A percentile compares a stretch with the other conserved stretches of the same genome.
phyloP scores from a whole-genome alignment of 1,140 invertebrate species.

The Caenorhabditis elegans region DNA sequence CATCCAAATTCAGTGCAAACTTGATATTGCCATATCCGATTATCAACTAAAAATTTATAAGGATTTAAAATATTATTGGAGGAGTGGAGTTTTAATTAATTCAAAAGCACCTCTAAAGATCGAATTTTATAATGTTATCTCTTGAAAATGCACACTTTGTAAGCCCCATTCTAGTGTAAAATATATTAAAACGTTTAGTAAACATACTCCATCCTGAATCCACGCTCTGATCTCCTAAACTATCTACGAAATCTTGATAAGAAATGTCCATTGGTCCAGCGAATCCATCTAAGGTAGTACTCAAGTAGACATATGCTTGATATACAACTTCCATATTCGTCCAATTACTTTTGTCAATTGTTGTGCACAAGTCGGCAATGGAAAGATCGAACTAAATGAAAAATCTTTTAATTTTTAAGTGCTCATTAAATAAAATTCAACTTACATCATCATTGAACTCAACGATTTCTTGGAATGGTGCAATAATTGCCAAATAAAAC shows the following conservation, averaged over 20 bases:
- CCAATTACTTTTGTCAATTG: neutral
- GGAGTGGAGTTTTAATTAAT: too few relatives aligned
- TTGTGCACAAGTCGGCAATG: neutral
- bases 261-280: neutral
- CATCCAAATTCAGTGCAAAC: constrained; percentile 92
- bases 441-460: neutral
- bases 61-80: too few relatives aligned
- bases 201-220: neutral
- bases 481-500: neutral
- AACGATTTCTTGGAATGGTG: neutral
- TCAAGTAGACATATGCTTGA: neutral
- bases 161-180: too few relatives aligned
- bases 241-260: neutral
- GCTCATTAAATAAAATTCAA: neutral
- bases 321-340: neutral
- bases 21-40: constrained; percentile 83
- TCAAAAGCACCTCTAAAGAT: too few relatives aligned
- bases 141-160: too few relatives aligned
- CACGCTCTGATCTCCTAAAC: neutral
- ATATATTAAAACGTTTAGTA: neutral
- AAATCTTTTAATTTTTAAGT: neutral
- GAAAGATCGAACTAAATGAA: neutral
- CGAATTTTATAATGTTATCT: too few relatives aligned
- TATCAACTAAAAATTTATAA: constrained; percentile 53
- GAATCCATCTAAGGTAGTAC: neutral